Conservation (phyloP, 2,113 vertebrate genomes). For the Pollachius pollachius region DNA sequence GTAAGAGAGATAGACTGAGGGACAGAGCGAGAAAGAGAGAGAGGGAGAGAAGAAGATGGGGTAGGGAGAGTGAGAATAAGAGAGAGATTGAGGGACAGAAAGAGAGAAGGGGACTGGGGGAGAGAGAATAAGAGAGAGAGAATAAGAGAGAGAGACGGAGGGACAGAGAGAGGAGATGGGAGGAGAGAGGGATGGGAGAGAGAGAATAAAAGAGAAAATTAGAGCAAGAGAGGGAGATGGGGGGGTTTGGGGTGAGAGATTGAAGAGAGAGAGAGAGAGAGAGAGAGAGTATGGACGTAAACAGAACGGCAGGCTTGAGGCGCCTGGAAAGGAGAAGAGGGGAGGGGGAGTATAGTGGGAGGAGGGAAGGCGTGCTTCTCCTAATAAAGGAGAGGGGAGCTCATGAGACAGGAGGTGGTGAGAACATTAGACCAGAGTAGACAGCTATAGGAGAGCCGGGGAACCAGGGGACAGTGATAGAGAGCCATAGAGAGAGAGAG, state of each 20-base stretch:
- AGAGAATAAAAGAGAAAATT: background rate
- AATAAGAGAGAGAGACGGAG: background rate
- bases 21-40: too few relatives aligned
- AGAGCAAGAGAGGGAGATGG: background rate
- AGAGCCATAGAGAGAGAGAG: background rate
- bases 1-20: too few relatives aligned
- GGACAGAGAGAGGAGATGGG: too few relatives aligned
- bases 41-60: too few relatives aligned
- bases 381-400: slow-evolving; percentile 24
- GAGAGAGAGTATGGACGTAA: slow-evolving; percentile 18
- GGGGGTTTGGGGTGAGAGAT: background rate
- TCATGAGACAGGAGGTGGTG: background rate
- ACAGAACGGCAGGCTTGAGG: slow-evolving; percentile 29
- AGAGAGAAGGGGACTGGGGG: background rate
- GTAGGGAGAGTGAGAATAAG: background rate
- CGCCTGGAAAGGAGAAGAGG: slow-evolving; percentile 52
- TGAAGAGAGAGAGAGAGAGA: background rate
- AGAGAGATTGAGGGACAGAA: background rate
- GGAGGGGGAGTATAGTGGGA: background rate
- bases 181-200: background rate
- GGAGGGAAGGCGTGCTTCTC: background rate
- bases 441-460: background rate
- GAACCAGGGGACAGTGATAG: background rate
- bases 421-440: too few relatives aligned
- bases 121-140: background rate